A percentile compares a stretch with the other conserved stretches of the same genome.
Evolutionary conservation across 2,113 vertebrate species (phyloP).

Genomic region (Suncus etruscus): DNA sequence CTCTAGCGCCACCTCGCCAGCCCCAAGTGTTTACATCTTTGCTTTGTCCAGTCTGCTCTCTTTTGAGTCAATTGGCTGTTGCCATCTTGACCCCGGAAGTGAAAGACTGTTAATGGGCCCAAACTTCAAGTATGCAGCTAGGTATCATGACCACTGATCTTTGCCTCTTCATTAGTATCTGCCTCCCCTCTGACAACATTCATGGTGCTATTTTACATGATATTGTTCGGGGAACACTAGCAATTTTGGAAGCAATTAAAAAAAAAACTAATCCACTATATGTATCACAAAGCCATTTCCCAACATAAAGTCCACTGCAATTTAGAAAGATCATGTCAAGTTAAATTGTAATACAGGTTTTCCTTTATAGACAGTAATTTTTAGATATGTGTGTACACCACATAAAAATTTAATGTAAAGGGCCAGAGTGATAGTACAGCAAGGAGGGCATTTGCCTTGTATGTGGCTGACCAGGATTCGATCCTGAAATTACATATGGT

Average conservation of each 20-base stretch:
- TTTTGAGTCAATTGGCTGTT: conserved; percentile 50
- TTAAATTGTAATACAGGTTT: conserved; percentile 39
- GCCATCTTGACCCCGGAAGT: conserved; percentile 61
- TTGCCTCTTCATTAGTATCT: neutral
- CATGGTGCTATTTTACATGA: neutral
- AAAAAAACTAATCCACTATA: neutral
- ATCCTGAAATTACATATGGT: too few relatives aligned
- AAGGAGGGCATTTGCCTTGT: too few relatives aligned
- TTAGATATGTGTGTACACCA: too few relatives aligned
- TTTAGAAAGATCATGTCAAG: neutral
- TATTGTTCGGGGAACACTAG: neutral
- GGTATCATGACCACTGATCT: conserved; percentile 16
- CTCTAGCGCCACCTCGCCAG: too few relatives aligned
- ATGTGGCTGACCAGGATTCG: too few relatives aligned
- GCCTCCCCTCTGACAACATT: neutral
- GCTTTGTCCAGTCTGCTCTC: conserved; percentile 31
- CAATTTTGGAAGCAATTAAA: neutral
- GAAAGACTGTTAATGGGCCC: conserved; percentile 67
- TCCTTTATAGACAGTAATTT: neutral
- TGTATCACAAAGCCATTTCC: conserved; percentile 36
- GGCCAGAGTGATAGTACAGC: too few relatives aligned
- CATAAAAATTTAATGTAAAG: too few relatives aligned
- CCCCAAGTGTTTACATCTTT: neutral
- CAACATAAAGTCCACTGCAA: neutral
- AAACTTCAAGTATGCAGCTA: conserved; percentile 51